phyloP scores from a whole-genome alignment of 2,888 invertebrate species.

The Megamerina dolium region DNA sequence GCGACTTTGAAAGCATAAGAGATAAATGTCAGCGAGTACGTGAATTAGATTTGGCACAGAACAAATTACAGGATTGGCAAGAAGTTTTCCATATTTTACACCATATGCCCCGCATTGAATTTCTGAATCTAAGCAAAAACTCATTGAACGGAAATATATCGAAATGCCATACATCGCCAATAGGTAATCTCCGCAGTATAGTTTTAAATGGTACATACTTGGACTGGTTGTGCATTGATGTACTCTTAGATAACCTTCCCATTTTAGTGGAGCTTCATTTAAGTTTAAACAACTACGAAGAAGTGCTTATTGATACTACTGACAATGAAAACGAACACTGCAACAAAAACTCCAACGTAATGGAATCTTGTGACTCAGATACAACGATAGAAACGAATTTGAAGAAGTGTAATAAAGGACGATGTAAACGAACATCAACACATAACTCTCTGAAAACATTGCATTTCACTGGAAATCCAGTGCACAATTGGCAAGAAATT shows the following conservation, averaged over 20 bases:
- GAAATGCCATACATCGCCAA: conserved; percentile 42
- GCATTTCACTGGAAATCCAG: conserved; percentile 81
- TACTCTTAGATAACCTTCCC: conserved; percentile 68
- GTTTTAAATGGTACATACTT: conserved; percentile 84
- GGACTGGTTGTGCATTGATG: conserved; percentile 76
- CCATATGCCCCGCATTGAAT: conserved; percentile 82
- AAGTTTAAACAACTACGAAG: conserved; percentile 81
- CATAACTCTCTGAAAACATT: conserved; percentile 70
- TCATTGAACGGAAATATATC: conserved; percentile 66
- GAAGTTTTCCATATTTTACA: conserved; percentile 85
- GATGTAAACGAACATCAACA: conserved; percentile 44
- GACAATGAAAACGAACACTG: conserved; percentile 17
- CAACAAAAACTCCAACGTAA: neutral
- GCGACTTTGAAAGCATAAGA: conserved; percentile 70
- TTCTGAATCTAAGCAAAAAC: conserved; percentile 90
- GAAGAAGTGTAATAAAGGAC: neutral
- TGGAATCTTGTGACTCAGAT: neutral
- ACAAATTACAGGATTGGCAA: conserved; percentile 81
- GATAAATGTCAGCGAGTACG: conserved; percentile 85
- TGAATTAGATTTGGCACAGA: conserved; percentile 90
- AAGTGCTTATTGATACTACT: conserved; percentile 60
- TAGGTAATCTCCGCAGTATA: conserved; percentile 63
- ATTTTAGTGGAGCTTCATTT: conserved; percentile 86
- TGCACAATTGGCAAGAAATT: conserved; percentile 79
- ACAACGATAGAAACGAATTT: neutral